Percentiles rank a stretch among this genome's conserved stretches.
Conservation (phyloP, 2,113 vertebrate species). For the Ictalurus punctatus region DNA sequence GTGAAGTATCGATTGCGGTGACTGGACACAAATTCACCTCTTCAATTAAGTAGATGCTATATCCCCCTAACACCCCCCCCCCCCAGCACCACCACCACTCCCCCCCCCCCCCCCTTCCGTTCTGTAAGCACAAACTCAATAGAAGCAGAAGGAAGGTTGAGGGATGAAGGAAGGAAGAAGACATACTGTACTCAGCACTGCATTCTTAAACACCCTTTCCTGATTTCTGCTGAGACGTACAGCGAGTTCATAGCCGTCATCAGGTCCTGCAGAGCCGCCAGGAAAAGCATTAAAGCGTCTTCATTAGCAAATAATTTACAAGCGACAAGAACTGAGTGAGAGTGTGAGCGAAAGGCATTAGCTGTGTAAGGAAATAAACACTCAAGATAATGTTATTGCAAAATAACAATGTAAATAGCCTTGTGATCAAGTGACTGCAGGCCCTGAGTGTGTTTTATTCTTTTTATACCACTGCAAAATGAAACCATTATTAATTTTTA, state of each 20-base stretch:
- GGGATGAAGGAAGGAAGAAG: neutral
- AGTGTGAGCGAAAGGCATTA: neutral
- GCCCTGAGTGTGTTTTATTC: neutral
- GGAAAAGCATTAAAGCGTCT: slow-evolving; percentile 65
- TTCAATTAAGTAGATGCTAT: slow-evolving; percentile 66
- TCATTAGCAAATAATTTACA: slow-evolving; percentile 66
- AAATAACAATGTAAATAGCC: neutral
- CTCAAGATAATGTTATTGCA: neutral
- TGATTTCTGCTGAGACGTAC: slow-evolving; percentile 56
- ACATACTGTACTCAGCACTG: slow-evolving; percentile 10
- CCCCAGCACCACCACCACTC: too few species aligned
- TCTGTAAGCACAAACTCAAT: slow-evolving; percentile 67
- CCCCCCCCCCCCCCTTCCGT: slow-evolving; percentile 15
- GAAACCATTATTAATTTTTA: neutral
- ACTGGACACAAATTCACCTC: slow-evolving; percentile 43
- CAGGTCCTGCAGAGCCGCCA: slow-evolving; percentile 64
- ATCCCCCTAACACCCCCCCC: neutral
- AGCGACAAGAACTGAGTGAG: slow-evolving; percentile 26
- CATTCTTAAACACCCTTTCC: slow-evolving; percentile 5
- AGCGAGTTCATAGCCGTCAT: slow-evolving; percentile 59
- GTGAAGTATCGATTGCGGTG: slow-evolving; percentile 49
- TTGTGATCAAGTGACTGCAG: neutral
- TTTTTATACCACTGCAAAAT: neutral
- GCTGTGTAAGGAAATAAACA: neutral
- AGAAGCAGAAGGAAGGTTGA: neutral